phyloP scores from a whole-genome alignment of 2,113 vertebrate species.

The Sakesphorus luctuosus region DNA sequence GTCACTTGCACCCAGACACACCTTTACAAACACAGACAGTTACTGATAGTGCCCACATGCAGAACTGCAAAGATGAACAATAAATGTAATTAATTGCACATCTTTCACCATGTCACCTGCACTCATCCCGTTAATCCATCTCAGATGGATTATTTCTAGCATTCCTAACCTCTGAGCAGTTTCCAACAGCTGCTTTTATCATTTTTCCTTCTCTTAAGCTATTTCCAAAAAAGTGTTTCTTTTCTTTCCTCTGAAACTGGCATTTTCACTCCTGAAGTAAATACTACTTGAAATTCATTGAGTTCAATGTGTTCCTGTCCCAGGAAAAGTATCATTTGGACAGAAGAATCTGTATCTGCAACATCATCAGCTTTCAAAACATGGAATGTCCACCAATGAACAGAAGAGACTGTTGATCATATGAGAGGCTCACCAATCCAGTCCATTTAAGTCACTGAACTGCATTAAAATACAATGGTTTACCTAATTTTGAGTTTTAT shows the following conservation, averaged over 20 bases:
- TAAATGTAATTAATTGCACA: neutral
- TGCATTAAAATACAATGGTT: neutral
- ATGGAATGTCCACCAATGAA: neutral
- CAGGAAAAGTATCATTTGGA: neutral
- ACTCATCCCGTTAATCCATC: neutral
- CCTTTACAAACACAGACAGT: neutral
- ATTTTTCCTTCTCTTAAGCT: neutral
- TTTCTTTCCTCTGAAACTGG: neutral
- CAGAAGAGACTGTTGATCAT: neutral
- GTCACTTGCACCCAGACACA: neutral
- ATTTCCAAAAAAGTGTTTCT: neutral
- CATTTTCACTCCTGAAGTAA: neutral
- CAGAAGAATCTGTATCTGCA: neutral
- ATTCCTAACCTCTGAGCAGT: conserved; percentile 66
- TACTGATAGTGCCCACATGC: neutral
- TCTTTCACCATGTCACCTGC: conserved; percentile 51
- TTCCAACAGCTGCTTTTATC: conserved; percentile 54
- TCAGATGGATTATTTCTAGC: conserved; percentile 48
- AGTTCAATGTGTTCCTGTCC: neutral
- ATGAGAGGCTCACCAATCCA: neutral
- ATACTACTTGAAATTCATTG: neutral
- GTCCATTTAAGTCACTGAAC: neutral
- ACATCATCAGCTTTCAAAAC: neutral
- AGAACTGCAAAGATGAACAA: neutral
- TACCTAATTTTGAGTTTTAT: neutral